phyloP scores from a whole-genome alignment of 1,140 invertebrate species.

The Drosophila suzukii region DNA sequence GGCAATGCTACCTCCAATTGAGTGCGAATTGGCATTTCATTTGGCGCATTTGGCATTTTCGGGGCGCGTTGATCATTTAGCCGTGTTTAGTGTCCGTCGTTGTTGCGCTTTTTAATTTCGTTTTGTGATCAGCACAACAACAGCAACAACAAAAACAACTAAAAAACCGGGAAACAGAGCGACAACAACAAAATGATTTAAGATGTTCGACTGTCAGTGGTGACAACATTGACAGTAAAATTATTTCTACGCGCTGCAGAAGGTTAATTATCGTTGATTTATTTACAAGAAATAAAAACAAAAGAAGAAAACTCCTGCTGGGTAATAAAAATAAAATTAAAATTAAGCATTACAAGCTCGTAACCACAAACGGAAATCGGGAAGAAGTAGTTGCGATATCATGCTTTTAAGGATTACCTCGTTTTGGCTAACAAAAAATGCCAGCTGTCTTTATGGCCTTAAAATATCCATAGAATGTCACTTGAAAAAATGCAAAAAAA shows the following conservation, averaged over 20 bases:
- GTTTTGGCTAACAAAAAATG: conserved; percentile 12
- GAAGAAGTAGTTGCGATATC: background rate
- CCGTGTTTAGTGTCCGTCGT: conserved; percentile 71
- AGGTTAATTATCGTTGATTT: conserved; percentile 83
- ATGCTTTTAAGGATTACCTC: conserved; percentile 25
- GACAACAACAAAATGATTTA: conserved; percentile 76
- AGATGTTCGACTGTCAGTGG: conserved; percentile 79
- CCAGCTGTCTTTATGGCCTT: conserved; percentile 22
- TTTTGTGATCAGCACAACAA: conserved; percentile 44
- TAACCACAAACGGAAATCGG: conserved; percentile 6
- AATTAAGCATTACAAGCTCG: conserved; percentile 7
- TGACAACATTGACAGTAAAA: conserved; percentile 82
- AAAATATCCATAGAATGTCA: conserved; percentile 45
- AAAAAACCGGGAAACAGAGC: conserved; percentile 18
- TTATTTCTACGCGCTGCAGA: conserved; percentile 75
- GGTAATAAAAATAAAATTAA: conserved; percentile 16
- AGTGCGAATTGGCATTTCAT: conserved; percentile 83
- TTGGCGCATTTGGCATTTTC: conserved; percentile 78
- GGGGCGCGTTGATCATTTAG: conserved; percentile 70
- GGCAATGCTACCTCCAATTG: conserved; percentile 38
- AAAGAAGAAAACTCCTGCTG: conserved; percentile 33
- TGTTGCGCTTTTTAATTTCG: conserved; percentile 74
- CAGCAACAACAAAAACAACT: conserved; percentile 1
- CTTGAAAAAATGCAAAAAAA: conserved; percentile 11
- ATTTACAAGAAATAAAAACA: conserved; percentile 72